Evolutionary conservation across 1,140 invertebrate genomes (phyloP).

Genomic region (Lasioglossum baleicum): DNA sequence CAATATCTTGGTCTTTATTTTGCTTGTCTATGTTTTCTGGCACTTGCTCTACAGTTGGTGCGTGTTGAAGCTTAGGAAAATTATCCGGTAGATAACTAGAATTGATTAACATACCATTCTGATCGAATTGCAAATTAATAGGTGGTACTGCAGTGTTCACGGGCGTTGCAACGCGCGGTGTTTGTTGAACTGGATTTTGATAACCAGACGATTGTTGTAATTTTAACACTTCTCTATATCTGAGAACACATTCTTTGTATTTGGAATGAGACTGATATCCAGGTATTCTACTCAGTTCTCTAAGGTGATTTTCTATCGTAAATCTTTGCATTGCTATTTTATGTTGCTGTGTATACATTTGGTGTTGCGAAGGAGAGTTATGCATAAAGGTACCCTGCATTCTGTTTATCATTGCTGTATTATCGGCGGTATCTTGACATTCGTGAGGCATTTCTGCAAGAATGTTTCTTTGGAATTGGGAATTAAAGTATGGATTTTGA

Average conservation of each 20-base stretch:
- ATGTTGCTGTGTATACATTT: constrained; percentile 73
- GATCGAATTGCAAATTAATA: constrained; percentile 78
- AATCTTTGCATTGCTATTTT: constrained; percentile 74
- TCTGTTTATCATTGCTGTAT: constrained; percentile 44
- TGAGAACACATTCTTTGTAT: constrained; percentile 75
- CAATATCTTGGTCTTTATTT: constrained; percentile 28
- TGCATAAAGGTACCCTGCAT: constrained; percentile 54
- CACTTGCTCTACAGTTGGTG: constrained; percentile 27
- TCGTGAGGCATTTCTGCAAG: constrained; percentile 63
- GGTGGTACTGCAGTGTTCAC: constrained; percentile 63
- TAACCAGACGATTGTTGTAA: constrained; percentile 73
- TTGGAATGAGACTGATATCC: constrained; percentile 75
- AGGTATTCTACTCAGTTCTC: constrained; percentile 70
- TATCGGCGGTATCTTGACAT: constrained; percentile 60
- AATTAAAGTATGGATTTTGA: constrained; percentile 72
- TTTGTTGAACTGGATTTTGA: constrained; percentile 69
- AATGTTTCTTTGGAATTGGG: constrained; percentile 60
- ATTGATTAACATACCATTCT: constrained; percentile 76
- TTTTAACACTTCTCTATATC: constrained; percentile 72
- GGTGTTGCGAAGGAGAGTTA: constrained; percentile 59
- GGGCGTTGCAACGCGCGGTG: constrained; percentile 44
- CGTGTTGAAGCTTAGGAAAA: constrained; percentile 53
- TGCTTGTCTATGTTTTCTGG: constrained; percentile 44
- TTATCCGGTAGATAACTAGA: constrained; percentile 66
- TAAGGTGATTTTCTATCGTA: constrained; percentile 72